These are phyloP conservation scores for Pristiophorus japonicus DNA, from an alignment of 2,113 vertebrate genomes.

Conservation along the genomic window DNA sequence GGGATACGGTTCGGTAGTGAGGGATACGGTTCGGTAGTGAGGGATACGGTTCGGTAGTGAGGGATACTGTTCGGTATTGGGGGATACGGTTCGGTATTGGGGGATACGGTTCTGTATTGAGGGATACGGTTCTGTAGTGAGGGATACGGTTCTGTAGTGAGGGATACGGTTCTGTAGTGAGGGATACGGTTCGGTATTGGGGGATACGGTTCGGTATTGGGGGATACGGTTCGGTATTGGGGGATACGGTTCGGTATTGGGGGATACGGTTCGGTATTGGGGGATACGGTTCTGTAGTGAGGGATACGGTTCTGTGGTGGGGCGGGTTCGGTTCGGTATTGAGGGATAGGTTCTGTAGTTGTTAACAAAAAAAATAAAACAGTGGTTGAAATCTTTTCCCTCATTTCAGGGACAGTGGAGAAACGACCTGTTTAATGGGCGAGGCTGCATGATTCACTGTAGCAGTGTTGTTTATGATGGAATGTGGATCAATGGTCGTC, in stretches of 20 bases:
- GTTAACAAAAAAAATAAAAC: not conserved
- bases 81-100: no score
- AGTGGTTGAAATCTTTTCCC: not conserved
- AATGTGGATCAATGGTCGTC: conserved; percentile 56
- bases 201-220: no score
- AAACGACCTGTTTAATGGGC: conserved; percentile 51
- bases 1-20: no score
- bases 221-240: no score
- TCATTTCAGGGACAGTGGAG: conserved; percentile 61
- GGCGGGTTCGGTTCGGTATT: not conserved
- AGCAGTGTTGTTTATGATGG: conserved; percentile 56
- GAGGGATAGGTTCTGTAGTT: not conserved
- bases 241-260: no score
- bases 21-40: no score
- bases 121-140: not conserved
- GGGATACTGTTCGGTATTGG: no score
- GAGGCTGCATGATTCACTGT: conserved; percentile 52
- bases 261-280: no score
- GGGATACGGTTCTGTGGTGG: not conserved
- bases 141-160: not conserved
- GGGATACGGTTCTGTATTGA: not conserved
- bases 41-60: no score
- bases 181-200: not conserved
- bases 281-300: not conserved
- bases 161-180: no score